These are phyloP conservation scores for Sebastes reedi DNA, from an alignment of 2,797 vertebrate species.

Conservation along the genomic window DNA sequence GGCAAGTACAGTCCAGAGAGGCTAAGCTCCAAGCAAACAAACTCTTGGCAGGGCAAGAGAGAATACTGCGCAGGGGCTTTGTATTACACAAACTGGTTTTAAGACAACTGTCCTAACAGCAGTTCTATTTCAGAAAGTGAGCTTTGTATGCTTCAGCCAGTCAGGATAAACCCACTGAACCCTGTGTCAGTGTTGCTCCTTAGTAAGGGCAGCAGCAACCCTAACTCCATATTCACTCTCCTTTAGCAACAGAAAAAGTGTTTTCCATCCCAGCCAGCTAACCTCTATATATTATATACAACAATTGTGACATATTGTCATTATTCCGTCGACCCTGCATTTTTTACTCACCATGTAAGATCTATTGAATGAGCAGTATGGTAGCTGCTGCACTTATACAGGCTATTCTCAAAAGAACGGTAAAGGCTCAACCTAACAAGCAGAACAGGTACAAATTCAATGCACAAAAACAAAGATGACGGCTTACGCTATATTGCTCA, in stretches of 20 bases:
- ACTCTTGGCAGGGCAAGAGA: constrained; percentile 32
- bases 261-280: not conserved
- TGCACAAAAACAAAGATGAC: not conserved
- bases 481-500: not conserved
- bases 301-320: not conserved
- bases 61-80: constrained; percentile 1
- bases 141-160: not conserved
- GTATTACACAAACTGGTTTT: constrained; percentile 14
- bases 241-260: not conserved
- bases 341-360: not conserved
- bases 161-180: not conserved
- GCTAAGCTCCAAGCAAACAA: constrained; percentile 43
- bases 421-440: not conserved
- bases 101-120: not conserved
- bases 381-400: not conserved
- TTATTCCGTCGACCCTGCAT: not conserved
- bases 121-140: not conserved
- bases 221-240: not conserved
- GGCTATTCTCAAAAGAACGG: not conserved
- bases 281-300: not conserved
- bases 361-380: not conserved
- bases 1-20: constrained; percentile 35
- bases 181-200: not conserved
- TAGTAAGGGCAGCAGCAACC: not conserved
- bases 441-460: not conserved